Percentiles rank a stretch among this genome's conserved stretches.
phyloP scores from a whole-genome alignment of 2,797 vertebrate genomes.

The Eupleurogrammus muticus region DNA sequence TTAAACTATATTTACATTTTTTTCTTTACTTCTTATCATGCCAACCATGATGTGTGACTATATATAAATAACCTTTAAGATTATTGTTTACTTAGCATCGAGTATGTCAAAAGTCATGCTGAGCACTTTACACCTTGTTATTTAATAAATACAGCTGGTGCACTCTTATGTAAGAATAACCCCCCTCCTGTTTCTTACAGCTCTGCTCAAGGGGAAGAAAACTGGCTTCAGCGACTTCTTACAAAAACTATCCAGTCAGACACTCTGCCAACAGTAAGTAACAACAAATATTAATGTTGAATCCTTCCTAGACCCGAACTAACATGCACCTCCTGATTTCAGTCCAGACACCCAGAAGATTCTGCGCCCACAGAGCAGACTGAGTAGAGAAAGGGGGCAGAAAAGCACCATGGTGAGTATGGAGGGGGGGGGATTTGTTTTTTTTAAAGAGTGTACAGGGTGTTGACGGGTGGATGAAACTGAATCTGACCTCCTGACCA shows the following conservation, averaged over 20 bases:
- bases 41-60: too few relatives aligned
- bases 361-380: constrained; percentile 51
- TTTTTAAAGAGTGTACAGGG: constrained; percentile 26
- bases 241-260: constrained; percentile 75
- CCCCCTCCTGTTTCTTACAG: constrained; percentile 58
- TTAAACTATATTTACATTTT: too few relatives aligned
- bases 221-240: constrained; percentile 75
- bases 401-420: constrained; percentile 56
- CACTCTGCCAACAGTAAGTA: constrained; percentile 79
- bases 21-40: too few relatives aligned
- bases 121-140: not conserved
- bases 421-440: constrained; percentile 10
- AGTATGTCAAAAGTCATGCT: constrained; percentile 2
- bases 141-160: constrained; percentile 38
- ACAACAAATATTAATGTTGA: not conserved
- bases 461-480: constrained; percentile 56
- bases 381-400: constrained; percentile 38
- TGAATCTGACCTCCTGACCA: constrained; percentile 48
- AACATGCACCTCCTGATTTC: constrained; percentile 11
- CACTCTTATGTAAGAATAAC: constrained; percentile 47
- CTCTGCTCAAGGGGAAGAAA: constrained; percentile 84
- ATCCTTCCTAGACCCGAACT: not conserved
- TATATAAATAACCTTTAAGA: too few relatives aligned
- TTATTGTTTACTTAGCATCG: not conserved
- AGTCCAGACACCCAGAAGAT: constrained; percentile 70